Base-by-base conservation (phyloP, 2,797 vertebrate species). In the Mionectes olivaceus region DNA sequence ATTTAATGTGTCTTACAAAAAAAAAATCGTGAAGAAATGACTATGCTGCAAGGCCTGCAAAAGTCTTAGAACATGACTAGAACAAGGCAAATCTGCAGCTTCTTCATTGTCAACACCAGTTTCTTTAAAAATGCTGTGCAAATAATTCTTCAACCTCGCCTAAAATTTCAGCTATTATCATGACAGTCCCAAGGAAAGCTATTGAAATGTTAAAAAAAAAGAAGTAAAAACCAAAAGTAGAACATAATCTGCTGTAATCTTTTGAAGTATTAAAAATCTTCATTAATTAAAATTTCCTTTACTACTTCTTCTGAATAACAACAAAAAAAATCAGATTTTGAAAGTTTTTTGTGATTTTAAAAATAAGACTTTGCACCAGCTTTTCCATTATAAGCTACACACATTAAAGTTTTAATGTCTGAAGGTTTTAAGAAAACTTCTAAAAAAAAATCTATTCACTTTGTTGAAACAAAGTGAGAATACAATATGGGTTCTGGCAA, bases 171-270 rank as follows among this genome's bases (percentile, higher is more conserved):
- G 25, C 24, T 85, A 46, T 39, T 64, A 60, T 7, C 21, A 76
- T 9, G 1, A 2, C 56, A 75, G 19, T 53, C 18, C 8, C 32
- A 76, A 39, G 7, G 11, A 86, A 83, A 61, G 18, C 5, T 52
- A 60, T 47, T 19, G 15, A 13, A 53, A 57, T 47, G 49, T 53
- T 14, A 30, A 53, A 50, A 70, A 76, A 25, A 16, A 16, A 2
- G 2, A 53, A 64, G 39, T 1, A 24, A 59, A 90, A 57, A 7
- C 2, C 9, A 35, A 69, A 77, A 50, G 32, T 30, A 43, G 22
- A 69, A 52, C 19, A 21, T 0, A 33, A 24, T 11, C 6, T 1
- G 2, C 18, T 55, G 27, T 0, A 0, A 74, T 28, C 24, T 30
- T 43, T 5, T 35, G 9, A 85, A 76, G 13, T 61, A n/a, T 3